These are phyloP conservation scores for Sebastes diaconus DNA, from an alignment of 2,797 vertebrate genomes.

Conservation along the genomic window DNA sequence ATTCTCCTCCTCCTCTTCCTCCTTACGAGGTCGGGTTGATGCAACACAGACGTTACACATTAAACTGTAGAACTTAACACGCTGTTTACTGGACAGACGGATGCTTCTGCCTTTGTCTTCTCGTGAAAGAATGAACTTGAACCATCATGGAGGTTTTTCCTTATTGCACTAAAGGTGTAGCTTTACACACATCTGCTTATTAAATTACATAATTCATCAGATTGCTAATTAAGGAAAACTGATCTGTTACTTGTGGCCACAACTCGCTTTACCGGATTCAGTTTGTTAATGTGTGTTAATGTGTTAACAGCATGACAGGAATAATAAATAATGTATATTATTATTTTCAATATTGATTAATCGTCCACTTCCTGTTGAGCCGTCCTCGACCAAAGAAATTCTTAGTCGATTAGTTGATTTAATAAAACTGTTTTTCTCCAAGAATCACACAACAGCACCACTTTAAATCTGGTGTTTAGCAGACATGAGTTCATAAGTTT, in stretches of 20 bases:
- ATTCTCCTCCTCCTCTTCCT: neutral
- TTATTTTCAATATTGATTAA: neutral
- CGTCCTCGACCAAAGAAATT: no score
- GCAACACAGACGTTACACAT: slow-evolving; percentile 44
- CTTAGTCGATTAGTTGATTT: no score
- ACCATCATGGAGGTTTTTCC: neutral
- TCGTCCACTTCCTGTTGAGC: rapidly evolving
- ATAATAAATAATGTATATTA: neutral
- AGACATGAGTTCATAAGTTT: no score
- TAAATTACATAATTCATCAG: neutral
- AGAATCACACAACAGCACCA: no score
- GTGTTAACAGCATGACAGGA: neutral
- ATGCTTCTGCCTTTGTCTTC: slow-evolving; percentile 15
- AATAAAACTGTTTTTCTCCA: no score
- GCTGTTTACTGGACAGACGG: slow-evolving; percentile 1
- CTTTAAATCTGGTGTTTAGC: no score
- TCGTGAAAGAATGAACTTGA: neutral
- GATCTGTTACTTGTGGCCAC: neutral
- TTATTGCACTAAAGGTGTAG: neutral
- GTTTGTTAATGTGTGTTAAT: neutral
- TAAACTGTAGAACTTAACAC: slow-evolving; percentile 58
- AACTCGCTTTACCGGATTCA: neutral
- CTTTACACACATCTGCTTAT: neutral
- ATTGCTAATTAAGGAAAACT: neutral
- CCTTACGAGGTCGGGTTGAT: slow-evolving; percentile 5